Conservation (phyloP, 2,888 invertebrate species). For the Drosophila setosimentum region DNA sequence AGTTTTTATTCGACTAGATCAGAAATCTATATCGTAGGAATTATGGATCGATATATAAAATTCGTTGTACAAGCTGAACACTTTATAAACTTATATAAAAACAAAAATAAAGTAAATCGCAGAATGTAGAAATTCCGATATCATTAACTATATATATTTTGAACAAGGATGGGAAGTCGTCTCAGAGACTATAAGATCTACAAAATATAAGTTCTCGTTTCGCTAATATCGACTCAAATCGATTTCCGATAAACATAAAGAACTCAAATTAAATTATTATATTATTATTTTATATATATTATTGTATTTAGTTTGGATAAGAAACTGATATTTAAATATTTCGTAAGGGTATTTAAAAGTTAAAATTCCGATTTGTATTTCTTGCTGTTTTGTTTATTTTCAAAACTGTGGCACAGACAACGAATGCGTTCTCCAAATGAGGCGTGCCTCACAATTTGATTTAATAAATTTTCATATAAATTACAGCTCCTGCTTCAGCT, state of each 20-base stretch:
- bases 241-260: background rate
- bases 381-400: background rate
- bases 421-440: conserved; percentile 46
- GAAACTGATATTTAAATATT: background rate
- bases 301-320: background rate
- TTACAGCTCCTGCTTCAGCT: conserved; percentile 31
- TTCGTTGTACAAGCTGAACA: too few relatives aligned
- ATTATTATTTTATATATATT: background rate
- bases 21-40: background rate
- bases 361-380: background rate
- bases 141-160: background rate
- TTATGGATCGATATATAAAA: background rate
- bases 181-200: background rate
- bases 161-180: rapidly evolving
- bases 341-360: background rate
- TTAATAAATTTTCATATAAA: conserved; percentile 73
- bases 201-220: background rate
- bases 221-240: background rate
- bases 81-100: too few relatives aligned
- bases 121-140: background rate
- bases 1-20: background rate
- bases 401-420: conserved; percentile 14
- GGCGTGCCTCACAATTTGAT: conserved; percentile 61
- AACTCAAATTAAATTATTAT: background rate
- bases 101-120: too few relatives aligned